These are phyloP conservation scores for Lathronympha strigana DNA, from an alignment of 2,888 invertebrate species.

Conservation along the genomic window DNA sequence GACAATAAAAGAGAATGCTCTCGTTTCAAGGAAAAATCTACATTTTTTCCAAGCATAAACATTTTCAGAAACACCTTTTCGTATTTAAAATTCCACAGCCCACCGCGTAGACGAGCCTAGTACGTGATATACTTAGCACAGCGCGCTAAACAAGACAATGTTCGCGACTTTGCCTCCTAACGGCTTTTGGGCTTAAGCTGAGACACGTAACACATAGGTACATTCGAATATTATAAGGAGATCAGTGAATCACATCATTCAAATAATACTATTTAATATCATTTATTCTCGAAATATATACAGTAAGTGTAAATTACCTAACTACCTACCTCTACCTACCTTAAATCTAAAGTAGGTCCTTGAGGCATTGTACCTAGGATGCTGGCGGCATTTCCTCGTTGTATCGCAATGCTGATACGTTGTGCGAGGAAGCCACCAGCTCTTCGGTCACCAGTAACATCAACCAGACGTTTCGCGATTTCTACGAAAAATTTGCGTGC, in stretches of 20 bases:
- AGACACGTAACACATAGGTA: neutral
- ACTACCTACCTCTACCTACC: no score
- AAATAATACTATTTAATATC: neutral
- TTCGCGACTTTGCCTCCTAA: slow-evolving; percentile 43
- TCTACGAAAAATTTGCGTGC: no score
- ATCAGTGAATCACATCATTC: neutral
- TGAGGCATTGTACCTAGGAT: no score
- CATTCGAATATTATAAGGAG: neutral
- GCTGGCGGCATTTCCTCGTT: no score
- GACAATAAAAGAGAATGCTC: slow-evolving; percentile 68
- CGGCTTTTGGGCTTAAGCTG: slow-evolving; percentile 14
- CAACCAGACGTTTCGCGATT: no score
- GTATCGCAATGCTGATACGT: no score
- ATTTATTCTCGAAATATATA: no score
- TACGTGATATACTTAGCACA: slow-evolving; percentile 79
- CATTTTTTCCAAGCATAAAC: slow-evolving; percentile 67
- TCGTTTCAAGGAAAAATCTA: slow-evolving; percentile 55
- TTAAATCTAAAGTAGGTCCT: no score
- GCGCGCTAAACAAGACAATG: slow-evolving; percentile 66
- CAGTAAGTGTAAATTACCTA: no score
- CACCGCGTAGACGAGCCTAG: slow-evolving; percentile 63
- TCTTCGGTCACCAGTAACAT: no score
- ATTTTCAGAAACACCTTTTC: slow-evolving; percentile 70
- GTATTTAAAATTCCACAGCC: slow-evolving; percentile 77
- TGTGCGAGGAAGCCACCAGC: no score